Conservation (phyloP, 2,888 invertebrate genomes). For the Zygogramma bicolorata region DNA sequence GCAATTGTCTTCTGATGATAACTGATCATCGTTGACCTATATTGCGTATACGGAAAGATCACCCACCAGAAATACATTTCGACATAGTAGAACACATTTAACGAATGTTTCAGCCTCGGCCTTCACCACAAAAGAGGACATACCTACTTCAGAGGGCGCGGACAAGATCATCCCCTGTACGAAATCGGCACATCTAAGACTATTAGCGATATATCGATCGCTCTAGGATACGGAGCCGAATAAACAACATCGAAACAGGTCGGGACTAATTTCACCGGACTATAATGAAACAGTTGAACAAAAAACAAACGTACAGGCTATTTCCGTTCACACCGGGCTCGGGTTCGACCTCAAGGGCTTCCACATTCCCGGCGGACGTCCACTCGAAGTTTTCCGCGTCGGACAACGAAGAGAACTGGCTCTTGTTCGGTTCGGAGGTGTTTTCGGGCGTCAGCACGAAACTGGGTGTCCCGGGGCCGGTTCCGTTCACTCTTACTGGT, state of each 20-base stretch:
- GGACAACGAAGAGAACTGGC: conserved; percentile 73
- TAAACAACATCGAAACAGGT: too few species aligned
- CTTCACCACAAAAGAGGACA: too few species aligned
- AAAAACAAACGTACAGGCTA: conserved; percentile 27
- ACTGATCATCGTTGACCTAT: too few species aligned
- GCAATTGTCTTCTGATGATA: too few species aligned
- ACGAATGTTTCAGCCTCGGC: too few species aligned
- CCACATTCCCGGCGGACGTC: conserved; percentile 70
- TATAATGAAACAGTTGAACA: not conserved
- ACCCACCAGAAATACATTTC: too few species aligned
- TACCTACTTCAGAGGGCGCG: too few species aligned
- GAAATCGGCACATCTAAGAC: too few species aligned
- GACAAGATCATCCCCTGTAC: too few species aligned
- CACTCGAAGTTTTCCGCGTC: conserved; percentile 88
- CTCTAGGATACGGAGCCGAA: not conserved
- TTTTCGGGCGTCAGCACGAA: conserved; percentile 40
- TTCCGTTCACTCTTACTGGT: conserved; percentile 38
- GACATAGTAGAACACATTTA: too few species aligned
- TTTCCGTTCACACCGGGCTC: conserved; percentile 53
- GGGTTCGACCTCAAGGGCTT: conserved; percentile 67
- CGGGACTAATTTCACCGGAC: not conserved
- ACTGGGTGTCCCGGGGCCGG: conserved; percentile 34
- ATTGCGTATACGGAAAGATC: too few species aligned
- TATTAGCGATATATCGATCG: not conserved
- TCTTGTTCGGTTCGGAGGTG: conserved; percentile 55